These are phyloP conservation scores for Dasyornis broadbenti DNA, from an alignment of 2,113 vertebrate species.

Conservation along the genomic window DNA sequence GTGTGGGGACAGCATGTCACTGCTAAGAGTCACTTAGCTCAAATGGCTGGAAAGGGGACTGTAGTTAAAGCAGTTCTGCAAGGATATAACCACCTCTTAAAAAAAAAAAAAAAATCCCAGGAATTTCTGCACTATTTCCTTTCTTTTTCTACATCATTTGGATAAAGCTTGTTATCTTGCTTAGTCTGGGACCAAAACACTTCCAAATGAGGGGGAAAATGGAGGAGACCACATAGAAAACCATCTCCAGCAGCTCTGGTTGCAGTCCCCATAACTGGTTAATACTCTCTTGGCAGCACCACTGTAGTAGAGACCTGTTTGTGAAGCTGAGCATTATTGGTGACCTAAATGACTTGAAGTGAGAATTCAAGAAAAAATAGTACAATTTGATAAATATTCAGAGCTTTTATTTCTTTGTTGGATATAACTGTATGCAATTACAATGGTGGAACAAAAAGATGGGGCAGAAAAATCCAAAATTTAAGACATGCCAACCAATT, in stretches of 20 bases:
- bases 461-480: neutral
- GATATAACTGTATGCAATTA: neutral
- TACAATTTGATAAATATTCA: neutral
- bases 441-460: neutral
- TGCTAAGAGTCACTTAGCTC: neutral
- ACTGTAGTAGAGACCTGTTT: neutral
- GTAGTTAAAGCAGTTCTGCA: neutral
- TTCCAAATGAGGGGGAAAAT: neutral
- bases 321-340: neutral
- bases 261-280: neutral
- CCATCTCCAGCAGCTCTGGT: neutral
- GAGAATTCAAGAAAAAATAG: neutral
- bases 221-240: neutral
- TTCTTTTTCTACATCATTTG: neutral
- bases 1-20: neutral
- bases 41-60: neutral
- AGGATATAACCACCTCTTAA: neutral
- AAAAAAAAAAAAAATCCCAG: neutral
- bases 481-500: neutral
- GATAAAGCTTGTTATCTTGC: neutral
- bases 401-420: neutral
- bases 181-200: neutral
- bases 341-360: neutral
- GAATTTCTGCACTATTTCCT: neutral
- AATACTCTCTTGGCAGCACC: neutral